Evolutionary conservation across 2,888 invertebrate species (phyloP).

Genomic region (Drosophila merina): DNA sequence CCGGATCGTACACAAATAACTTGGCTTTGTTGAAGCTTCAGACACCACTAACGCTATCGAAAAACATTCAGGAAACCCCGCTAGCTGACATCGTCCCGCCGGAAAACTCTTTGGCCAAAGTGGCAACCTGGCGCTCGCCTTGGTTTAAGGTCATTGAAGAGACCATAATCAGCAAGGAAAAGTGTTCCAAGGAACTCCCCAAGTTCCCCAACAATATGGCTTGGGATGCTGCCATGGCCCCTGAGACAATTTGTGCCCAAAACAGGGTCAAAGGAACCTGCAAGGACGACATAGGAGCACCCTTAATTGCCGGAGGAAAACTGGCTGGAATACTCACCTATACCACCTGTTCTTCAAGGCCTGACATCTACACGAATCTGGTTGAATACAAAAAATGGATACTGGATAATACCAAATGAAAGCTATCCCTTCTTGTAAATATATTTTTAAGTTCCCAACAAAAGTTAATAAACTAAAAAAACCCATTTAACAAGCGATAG

Average conservation of each 20-base stretch:
- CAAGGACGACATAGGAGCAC: neutral
- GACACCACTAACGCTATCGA: neutral
- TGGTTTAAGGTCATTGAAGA: neutral
- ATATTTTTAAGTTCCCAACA: neutral
- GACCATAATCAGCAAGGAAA: neutral
- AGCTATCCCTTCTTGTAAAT: neutral
- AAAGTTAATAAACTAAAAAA: neutral
- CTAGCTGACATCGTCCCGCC: neutral
- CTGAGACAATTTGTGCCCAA: neutral
- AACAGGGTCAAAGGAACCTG: neutral
- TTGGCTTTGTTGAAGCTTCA: neutral
- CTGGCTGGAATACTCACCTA: neutral
- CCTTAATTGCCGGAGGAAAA: neutral
- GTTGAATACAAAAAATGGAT: neutral
- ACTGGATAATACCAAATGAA: neutral
- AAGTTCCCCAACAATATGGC: neutral
- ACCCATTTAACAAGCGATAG: too few relatives aligned
- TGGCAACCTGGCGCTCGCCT: neutral
- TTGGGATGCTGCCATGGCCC: neutral
- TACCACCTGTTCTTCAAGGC: neutral
- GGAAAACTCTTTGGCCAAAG: neutral
- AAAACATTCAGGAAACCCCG: neutral
- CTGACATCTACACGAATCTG: neutral
- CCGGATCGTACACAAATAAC: neutral
- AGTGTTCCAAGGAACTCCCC: neutral